These are phyloP conservation scores for Cryptoprocta ferox DNA, from an alignment of 2,797 vertebrate genomes.

Conservation along the genomic window DNA sequence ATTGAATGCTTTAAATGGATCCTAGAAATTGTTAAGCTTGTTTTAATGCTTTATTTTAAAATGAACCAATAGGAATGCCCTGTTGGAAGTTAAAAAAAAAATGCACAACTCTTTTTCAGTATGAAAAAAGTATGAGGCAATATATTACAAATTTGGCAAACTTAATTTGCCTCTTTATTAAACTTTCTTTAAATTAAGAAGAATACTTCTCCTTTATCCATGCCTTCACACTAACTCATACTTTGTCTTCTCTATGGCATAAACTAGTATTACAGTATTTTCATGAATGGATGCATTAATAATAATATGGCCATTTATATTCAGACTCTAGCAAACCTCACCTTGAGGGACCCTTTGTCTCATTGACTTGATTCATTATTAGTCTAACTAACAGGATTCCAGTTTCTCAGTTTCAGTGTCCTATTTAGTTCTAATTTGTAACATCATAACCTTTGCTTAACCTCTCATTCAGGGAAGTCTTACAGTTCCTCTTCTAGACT, in stretches of 20 bases:
- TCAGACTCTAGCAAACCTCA: constrained; percentile 81
- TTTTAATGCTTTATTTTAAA: constrained; percentile 36
- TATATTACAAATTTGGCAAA: neutral
- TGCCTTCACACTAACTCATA: constrained; percentile 20
- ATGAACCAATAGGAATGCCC: neutral
- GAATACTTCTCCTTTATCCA: neutral
- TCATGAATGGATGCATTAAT: constrained; percentile 82
- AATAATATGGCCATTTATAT: constrained; percentile 86
- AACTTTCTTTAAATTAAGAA: constrained; percentile 2
- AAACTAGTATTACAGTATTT: constrained; percentile 78
- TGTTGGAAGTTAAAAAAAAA: constrained; percentile 35
- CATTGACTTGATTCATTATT: constrained; percentile 85
- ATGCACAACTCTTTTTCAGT: neutral
- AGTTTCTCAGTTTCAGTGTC: constrained; percentile 80
- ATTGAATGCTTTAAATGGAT: neutral
- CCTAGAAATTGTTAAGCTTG: neutral
- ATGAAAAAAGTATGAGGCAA: neutral
- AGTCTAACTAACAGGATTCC: constrained; percentile 83
- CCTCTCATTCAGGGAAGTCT: constrained; percentile 81
- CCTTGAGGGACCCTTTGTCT: constrained; percentile 85
- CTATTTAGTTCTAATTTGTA: constrained; percentile 86
- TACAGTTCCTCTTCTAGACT: constrained; percentile 73
- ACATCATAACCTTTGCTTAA: constrained; percentile 86
- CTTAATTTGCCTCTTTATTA: constrained; percentile 13
- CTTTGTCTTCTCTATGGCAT: constrained; percentile 55